Evolutionary conservation across 2,113 vertebrate genomes (phyloP).

Genomic region (Antechinus flavipes): DNA sequence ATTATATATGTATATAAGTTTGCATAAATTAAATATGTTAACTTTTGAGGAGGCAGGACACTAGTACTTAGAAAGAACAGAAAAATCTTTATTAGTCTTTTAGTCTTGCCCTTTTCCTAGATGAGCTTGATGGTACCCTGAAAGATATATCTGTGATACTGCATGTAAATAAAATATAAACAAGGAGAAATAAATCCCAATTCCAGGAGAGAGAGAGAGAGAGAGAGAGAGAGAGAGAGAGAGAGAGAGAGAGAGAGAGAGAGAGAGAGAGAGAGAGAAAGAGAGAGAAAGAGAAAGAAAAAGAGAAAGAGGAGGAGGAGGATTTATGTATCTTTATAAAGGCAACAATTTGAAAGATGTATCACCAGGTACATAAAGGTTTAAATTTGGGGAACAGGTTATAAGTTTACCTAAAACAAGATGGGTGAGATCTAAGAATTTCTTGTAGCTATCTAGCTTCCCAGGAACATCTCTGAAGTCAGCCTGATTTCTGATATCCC

Average conservation of each 20-base stretch:
- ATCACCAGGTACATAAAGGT: background rate
- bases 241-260: background rate
- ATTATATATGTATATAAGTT: background rate
- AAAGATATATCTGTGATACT: background rate
- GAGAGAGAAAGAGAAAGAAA: background rate
- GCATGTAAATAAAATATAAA: background rate
- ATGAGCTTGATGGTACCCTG: no score
- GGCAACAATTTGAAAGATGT: background rate
- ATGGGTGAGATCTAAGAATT: background rate
- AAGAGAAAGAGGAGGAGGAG: background rate
- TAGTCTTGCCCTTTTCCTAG: background rate
- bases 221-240: background rate
- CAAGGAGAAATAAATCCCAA: background rate
- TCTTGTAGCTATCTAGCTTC: background rate
- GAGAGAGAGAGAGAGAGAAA: background rate
- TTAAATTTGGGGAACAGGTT: no score
- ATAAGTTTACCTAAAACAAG: no score
- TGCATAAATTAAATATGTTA: background rate
- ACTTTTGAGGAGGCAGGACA: background rate
- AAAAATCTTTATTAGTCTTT: background rate
- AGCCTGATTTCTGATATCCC: background rate
- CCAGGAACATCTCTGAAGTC: background rate
- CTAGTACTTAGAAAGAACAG: background rate
- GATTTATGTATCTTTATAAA: no score
- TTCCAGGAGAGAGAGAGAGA: rapidly evolving